phyloP scores from a whole-genome alignment of 2,113 vertebrate species.

The Hippoglossus stenolepis region DNA sequence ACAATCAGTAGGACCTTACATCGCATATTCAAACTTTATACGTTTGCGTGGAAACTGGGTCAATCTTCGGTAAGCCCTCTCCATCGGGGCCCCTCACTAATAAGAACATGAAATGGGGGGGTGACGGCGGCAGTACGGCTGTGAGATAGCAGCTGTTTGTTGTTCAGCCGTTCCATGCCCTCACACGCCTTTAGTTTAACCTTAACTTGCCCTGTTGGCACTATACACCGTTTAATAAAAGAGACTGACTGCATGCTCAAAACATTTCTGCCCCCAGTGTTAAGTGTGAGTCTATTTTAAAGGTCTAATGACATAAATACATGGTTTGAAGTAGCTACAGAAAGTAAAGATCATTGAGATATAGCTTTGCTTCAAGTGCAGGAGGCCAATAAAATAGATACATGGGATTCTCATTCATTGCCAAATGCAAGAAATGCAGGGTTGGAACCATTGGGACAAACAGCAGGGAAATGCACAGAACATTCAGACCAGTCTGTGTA shows the following conservation, averaged over 20 bases:
- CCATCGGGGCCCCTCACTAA: conserved; percentile 31
- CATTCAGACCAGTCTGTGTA: too few species aligned
- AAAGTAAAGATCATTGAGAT: background rate
- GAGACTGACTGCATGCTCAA: background rate
- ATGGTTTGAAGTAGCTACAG: background rate
- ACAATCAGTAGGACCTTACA: background rate
- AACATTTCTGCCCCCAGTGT: background rate
- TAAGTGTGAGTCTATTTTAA: conserved; percentile 24
- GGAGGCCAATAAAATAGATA: background rate
- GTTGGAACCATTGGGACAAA: background rate
- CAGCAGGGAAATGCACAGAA: too few species aligned
- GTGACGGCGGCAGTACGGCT: conserved; percentile 6
- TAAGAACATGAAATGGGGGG: conserved; percentile 50
- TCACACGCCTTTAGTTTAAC: conserved; percentile 43
- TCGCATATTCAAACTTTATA: conserved; percentile 28
- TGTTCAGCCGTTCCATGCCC: conserved; percentile 31
- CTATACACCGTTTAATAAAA: background rate
- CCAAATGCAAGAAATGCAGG: too few species aligned
- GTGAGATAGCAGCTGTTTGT: conserved; percentile 44
- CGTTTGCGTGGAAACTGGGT: conserved; percentile 55
- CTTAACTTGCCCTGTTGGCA: conserved; percentile 28
- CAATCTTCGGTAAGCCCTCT: conserved; percentile 61
- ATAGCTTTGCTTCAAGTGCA: background rate
- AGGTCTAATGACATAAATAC: conserved; percentile 6
- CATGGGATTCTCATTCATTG: too few species aligned